Percentiles rank a stretch among this genome's conserved stretches.
Evolutionary conservation across 2,888 invertebrate genomes (phyloP).

Genomic region (Drosophila vallismaia): DNA sequence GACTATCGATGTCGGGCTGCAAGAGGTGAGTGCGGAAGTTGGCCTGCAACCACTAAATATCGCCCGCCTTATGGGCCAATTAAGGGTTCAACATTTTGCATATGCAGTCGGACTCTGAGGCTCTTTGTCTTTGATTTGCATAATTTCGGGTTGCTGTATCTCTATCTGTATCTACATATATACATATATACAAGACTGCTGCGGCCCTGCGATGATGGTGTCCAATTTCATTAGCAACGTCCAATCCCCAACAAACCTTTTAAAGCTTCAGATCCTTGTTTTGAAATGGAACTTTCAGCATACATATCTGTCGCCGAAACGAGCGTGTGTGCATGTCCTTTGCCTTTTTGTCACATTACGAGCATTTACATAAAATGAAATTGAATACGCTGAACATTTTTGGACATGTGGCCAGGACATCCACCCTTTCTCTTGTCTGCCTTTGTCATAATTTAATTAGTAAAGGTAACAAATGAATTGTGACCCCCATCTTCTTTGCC

Average conservation of each 20-base stretch:
- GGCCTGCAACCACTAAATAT: conserved; percentile 53
- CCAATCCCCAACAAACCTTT: conserved; percentile 47
- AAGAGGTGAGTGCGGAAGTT: conserved; percentile 64
- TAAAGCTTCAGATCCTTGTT: conserved; percentile 55
- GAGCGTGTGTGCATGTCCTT: conserved; percentile 56
- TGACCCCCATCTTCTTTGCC: conserved; percentile 15
- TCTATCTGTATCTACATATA: conserved; percentile 23
- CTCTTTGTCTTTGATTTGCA: conserved; percentile 65
- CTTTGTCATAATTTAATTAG: conserved; percentile 74
- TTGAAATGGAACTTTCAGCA: conserved; percentile 76
- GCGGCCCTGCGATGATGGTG: conserved; percentile 63
- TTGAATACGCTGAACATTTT: conserved; percentile 62
- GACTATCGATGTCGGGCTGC: conserved; percentile 70
- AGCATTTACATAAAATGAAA: conserved; percentile 80
- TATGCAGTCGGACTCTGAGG: conserved; percentile 52
- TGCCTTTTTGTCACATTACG: conserved; percentile 75
- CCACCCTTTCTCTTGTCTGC: conserved; percentile 33
- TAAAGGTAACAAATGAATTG: conserved; percentile 49
- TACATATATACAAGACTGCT: not conserved
- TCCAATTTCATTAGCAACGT: conserved; percentile 78
- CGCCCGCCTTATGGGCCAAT: conserved; percentile 73
- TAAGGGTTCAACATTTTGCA: conserved; percentile 81
- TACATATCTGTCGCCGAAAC: conserved; percentile 83
- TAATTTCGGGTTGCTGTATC: conserved; percentile 63
- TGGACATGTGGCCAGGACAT: conserved; percentile 64